These are phyloP conservation scores for Solea solea DNA, from an alignment of 2,113 vertebrate genomes.

Conservation along the genomic window DNA sequence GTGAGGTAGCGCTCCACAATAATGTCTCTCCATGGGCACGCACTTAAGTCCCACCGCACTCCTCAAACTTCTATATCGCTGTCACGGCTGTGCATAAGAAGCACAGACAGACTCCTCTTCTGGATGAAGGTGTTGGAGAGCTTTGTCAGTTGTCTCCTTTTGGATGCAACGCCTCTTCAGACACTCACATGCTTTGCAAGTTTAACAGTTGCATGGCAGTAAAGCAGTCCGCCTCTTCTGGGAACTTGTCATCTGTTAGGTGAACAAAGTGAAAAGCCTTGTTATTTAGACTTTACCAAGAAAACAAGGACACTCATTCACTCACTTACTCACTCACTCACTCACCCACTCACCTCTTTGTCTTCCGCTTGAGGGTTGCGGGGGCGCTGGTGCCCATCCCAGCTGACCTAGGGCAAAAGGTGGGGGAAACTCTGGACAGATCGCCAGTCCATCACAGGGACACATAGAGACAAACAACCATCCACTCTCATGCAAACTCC, in stretches of 20 bases:
- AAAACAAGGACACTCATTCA: background rate
- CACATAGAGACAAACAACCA: no score
- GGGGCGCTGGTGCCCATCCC: no score
- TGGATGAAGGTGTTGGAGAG: background rate
- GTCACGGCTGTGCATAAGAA: constrained; percentile 4
- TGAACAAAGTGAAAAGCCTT: constrained; percentile 18
- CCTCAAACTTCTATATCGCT: constrained; percentile 6
- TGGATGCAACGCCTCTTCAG: constrained; percentile 4
- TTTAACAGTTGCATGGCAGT: constrained; percentile 35
- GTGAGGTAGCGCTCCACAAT: constrained; percentile 37
- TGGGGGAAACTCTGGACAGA: no score
- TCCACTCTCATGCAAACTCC: no score
- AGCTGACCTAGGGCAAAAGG: no score
- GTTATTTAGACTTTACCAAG: constrained; percentile 9
- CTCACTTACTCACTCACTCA: no score
- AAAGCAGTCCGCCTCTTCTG: constrained; percentile 17
- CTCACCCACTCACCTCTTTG: no score
- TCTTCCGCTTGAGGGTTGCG: no score
- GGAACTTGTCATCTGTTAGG: background rate
- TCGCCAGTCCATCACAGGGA: no score
- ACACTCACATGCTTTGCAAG: constrained; percentile 1
- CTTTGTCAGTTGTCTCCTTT: constrained; percentile 24
- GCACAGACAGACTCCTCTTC: constrained; percentile 1
- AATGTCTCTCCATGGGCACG: constrained; percentile 27
- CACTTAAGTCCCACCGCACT: constrained; percentile 23